phyloP scores from a whole-genome alignment of 2,113 vertebrate species.

The Eolophus roseicapilla region DNA sequence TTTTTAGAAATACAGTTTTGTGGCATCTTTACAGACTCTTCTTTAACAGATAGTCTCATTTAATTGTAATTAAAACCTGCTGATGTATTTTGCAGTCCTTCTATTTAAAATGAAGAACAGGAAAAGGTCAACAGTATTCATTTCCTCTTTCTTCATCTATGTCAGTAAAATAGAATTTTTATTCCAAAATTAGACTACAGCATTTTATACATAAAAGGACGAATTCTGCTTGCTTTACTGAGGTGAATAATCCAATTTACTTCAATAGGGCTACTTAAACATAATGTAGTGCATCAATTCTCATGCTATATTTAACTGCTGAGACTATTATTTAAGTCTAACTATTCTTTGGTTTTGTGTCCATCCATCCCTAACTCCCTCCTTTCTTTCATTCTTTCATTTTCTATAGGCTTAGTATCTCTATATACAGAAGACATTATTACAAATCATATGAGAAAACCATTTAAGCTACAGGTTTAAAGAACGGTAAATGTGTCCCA shows the following conservation, averaged over 20 bases:
- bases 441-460: neutral
- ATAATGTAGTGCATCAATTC: neutral
- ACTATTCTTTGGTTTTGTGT: neutral
- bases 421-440: neutral
- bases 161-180: neutral
- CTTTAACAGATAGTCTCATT: neutral
- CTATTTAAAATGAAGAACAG: neutral
- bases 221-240: neutral
- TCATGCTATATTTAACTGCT: neutral
- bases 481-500: neutral
- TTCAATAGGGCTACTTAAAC: neutral
- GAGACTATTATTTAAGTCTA: neutral
- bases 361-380: too few relatives aligned
- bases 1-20: neutral
- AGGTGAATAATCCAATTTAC: neutral
- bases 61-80: neutral
- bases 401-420: neutral
- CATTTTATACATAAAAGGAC: neutral
- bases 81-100: neutral
- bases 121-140: neutral
- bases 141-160: neutral
- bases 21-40: neutral
- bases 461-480: neutral
- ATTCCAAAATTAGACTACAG: neutral
- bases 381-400: neutral